Evolutionary conservation across 1,140 invertebrate genomes (phyloP).

Genomic region (Achroia grisella): DNA sequence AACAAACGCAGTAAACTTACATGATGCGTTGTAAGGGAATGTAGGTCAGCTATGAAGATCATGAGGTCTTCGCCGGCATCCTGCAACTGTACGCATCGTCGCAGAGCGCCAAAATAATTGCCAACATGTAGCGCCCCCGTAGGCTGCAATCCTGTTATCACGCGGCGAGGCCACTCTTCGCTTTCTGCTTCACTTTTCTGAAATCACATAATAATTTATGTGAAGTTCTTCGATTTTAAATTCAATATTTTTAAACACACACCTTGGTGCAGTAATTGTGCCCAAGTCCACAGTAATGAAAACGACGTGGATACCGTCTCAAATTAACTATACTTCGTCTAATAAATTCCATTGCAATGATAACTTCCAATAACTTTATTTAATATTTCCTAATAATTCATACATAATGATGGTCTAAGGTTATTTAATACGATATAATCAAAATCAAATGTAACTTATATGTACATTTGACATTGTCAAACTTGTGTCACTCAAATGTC

Average conservation of each 20-base stretch:
- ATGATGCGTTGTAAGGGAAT: conserved; percentile 93
- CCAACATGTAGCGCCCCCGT: conserved; percentile 95
- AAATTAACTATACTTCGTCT: conserved; percentile 6
- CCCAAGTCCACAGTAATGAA: neutral
- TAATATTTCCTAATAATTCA: neutral
- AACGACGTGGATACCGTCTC: neutral
- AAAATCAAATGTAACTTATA: too few species aligned
- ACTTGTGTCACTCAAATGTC: too few species aligned
- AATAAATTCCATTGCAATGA: conserved; percentile 8
- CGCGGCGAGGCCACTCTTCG: conserved; percentile 43
- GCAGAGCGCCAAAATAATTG: conserved; percentile 96
- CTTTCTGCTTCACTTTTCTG: too few species aligned
- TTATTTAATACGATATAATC: too few species aligned
- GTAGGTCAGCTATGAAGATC: conserved; percentile 94
- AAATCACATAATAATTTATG: too few species aligned
- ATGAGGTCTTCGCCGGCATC: conserved; percentile 81
- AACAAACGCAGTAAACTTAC: conserved; percentile 50
- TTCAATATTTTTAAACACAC: neutral
- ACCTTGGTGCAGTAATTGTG: neutral
- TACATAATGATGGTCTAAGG: neutral
- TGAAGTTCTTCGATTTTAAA: too few species aligned
- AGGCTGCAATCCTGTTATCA: conserved; percentile 97
- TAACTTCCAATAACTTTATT: too few species aligned
- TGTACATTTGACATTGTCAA: too few species aligned
- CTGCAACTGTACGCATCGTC: conserved; percentile 90